phyloP scores from a whole-genome alignment of 1,140 invertebrate genomes.

The Zeugodacus cucurbitae region DNA sequence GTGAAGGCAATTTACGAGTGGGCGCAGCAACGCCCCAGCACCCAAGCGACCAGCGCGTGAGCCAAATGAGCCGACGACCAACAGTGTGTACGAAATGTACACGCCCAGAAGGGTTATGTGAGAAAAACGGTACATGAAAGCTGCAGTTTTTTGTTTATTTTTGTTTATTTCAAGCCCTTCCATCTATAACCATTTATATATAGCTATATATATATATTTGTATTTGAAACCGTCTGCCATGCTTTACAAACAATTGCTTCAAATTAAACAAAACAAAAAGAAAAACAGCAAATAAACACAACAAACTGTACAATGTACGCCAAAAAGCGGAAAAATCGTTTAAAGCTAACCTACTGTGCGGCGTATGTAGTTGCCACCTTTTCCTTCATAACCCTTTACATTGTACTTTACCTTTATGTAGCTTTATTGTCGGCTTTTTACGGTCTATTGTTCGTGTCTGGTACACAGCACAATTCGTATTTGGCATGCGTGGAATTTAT shows the following conservation, averaged over 20 bases:
- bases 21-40: background rate
- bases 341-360: background rate
- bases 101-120: background rate
- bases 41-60: background rate
- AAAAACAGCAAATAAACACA: background rate
- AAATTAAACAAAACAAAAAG: background rate
- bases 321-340: background rate
- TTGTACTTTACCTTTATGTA: background rate
- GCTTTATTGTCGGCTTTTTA: background rate
- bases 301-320: too few relatives aligned
- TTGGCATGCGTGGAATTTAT: conserved; percentile 17
- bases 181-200: background rate
- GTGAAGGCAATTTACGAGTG: background rate
- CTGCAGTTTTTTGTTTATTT: background rate
- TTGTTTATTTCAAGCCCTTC: background rate
- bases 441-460: background rate
- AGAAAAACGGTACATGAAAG: background rate
- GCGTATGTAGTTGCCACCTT: background rate
- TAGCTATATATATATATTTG: background rate
- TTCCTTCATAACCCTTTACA: background rate
- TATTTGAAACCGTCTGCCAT: too few relatives aligned
- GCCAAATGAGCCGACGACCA: background rate
- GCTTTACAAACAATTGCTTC: conserved; percentile 8
- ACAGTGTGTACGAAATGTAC: background rate
- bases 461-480: background rate